Base-by-base conservation (phyloP, 35 echinoderm and acorn worm genomes). In the Acanthaster planci region DNA sequence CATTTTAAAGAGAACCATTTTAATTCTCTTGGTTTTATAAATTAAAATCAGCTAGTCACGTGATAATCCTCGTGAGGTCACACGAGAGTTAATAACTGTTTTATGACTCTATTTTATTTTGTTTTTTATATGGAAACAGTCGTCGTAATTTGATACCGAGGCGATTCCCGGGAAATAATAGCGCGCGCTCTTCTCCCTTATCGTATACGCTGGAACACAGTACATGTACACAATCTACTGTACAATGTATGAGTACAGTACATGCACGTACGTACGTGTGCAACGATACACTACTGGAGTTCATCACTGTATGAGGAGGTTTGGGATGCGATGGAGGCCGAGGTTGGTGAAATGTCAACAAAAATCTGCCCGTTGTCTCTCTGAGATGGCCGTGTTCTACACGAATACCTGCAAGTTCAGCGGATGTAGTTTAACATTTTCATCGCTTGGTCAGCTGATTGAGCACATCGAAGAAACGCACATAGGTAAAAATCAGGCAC, bases 381-480 rank as follows among this genome's bases (percentile, higher is more conserved):
- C 36, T 77, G 68, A 76, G 64, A 97, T 97, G 95, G 95, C 95
- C 39, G 85, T 93, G 51, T 97, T 97, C 86, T 93, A 85, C 59
- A 93, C 84, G 42, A 97, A 97, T 88, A 80, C 54, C 39, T 97
- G 95, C 60, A 93, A 93, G 82, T 97, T 97, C 81, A 90, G 85
- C 52, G 91, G 88, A 56, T 97, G 95, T 78, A 86, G 82, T 30
- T 51, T 97, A 37, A 93, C 87, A 21, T 97, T 97, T 80, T 77
- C 95, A 22, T 93, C 95, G 0, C 85, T 97, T 37, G 79, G 84
- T 26, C 91, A 90, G 36, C 82, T 97, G n/a, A 97, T 97, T 42
- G 95, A 97, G 47, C 95, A 97, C 60, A 93, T 97, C 39, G 95
- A 97, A 77, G 95, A 97, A 36, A 83, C 89, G 38, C 95, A 97